Evolutionary conservation across 64 coral and sea anemone genomes (phyloP).

Genomic region (Dendrophyllia cribrosa): DNA sequence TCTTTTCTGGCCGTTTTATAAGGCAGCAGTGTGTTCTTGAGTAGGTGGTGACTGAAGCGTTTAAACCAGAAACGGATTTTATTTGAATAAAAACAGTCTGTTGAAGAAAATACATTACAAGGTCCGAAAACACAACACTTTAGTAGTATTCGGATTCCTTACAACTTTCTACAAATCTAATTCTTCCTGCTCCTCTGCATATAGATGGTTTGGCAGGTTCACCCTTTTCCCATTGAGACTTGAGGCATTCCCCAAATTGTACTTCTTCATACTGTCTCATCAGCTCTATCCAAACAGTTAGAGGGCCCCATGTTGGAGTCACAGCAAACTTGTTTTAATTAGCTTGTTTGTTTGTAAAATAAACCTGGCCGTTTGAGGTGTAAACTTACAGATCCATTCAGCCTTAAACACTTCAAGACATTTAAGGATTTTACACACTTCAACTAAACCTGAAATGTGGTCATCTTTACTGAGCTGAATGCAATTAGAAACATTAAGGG

Average conservation of each 20-base stretch:
- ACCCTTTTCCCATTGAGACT: slow-evolving; percentile 33
- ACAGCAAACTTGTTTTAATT: slow-evolving; percentile 24
- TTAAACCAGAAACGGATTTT: slow-evolving; percentile 8
- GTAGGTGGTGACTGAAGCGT: neutral
- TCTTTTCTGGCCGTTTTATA: neutral
- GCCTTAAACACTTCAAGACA: slow-evolving; percentile 31
- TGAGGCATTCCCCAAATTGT: slow-evolving; percentile 28
- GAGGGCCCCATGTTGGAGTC: slow-evolving; percentile 48
- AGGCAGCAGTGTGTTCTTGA: neutral
- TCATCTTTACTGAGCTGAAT: slow-evolving; percentile 41
- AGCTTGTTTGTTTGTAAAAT: slow-evolving; percentile 23
- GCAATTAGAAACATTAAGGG: slow-evolving; percentile 31
- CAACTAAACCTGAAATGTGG: slow-evolving; percentile 31
- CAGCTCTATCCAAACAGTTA: slow-evolving; percentile 32
- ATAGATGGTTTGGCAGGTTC: slow-evolving; percentile 54
- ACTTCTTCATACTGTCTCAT: slow-evolving; percentile 29
- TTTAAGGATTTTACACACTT: slow-evolving; percentile 10
- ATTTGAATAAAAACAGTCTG: slow-evolving; percentile 6
- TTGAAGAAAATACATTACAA: slow-evolving; percentile 12
- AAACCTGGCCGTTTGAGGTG: slow-evolving; percentile 27
- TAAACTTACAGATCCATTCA: neutral
- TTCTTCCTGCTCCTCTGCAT: slow-evolving; percentile 22
- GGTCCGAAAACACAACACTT: neutral
- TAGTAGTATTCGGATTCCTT: neutral
- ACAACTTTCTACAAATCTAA: neutral